Evolutionary conservation across 2,113 vertebrate species (phyloP).

Genomic region (Calonectris borealis): DNA sequence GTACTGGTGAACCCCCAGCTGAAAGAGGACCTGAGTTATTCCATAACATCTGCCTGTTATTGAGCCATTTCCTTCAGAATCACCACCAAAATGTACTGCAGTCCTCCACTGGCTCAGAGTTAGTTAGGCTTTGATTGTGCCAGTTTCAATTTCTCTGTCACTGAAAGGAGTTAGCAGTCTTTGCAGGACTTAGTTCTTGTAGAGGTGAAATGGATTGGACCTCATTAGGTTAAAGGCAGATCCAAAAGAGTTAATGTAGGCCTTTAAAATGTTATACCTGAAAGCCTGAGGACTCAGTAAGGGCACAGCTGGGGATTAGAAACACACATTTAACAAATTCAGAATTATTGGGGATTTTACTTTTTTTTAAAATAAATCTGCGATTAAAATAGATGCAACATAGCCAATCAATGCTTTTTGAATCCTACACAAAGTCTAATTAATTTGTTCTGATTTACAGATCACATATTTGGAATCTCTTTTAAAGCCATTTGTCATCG

Average conservation of each 20-base stretch:
- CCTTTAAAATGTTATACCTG: background rate
- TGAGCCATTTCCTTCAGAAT: background rate
- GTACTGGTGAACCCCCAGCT: background rate
- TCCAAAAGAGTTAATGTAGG: background rate
- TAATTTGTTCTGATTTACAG: background rate
- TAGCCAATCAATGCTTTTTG: background rate
- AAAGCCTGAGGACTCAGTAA: background rate
- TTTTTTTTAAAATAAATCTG: background rate
- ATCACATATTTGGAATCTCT: background rate
- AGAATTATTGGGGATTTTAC: background rate
- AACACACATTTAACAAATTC: background rate
- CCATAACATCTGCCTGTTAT: rapidly evolving
- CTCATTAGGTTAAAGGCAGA: background rate
- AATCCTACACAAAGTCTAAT: background rate
- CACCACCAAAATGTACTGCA: rapidly evolving
- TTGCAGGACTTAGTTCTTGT: background rate
- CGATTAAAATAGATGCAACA: background rate
- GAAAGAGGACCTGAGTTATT: background rate
- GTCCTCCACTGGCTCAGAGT: background rate
- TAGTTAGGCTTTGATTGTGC: too few species aligned
- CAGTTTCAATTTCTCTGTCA: background rate
- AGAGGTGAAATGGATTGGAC: background rate
- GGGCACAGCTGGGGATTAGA: background rate
- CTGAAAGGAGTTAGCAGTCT: background rate
- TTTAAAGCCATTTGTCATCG: background rate